Evolutionary conservation across 2,888 invertebrate genomes (phyloP).

Genomic region (Pheosia tremula): DNA sequence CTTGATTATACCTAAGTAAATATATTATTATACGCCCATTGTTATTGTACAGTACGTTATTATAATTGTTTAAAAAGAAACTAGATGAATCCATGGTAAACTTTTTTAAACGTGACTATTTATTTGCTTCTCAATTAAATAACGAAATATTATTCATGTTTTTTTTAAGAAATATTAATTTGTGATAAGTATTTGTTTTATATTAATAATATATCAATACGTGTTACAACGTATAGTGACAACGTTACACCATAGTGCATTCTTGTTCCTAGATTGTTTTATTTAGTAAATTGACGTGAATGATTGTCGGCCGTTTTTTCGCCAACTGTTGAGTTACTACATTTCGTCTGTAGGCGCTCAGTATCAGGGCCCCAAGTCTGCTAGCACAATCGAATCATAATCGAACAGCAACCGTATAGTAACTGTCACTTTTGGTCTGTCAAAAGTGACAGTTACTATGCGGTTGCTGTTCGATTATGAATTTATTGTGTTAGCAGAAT

Average conservation of each 20-base stretch:
- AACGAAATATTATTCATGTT: not conserved
- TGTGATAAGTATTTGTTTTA: conserved; percentile 2
- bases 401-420: too few species aligned
- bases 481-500: too few species aligned
- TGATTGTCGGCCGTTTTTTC: not conserved
- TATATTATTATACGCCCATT: too few species aligned
- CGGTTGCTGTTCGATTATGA: too few species aligned
- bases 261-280: conserved; percentile 36
- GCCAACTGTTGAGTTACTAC: conserved; percentile 19
- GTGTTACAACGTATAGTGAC: not conserved
- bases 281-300: conserved; percentile 4
- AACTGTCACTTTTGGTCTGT: too few species aligned
- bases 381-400: too few species aligned
- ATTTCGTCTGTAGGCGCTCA: conserved; percentile 30
- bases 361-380: not conserved
- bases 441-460: too few species aligned
- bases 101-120: not conserved
- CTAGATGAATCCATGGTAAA: too few species aligned
- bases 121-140: not conserved
- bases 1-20: too few species aligned
- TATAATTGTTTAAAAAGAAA: too few species aligned
- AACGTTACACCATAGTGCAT: conserved; percentile 7
- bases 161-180: not conserved
- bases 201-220: not conserved
- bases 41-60: too few species aligned